Evolutionary conservation across 2,797 vertebrate species (phyloP).

Genomic region (Heteromormyrus szaboi): DNA sequence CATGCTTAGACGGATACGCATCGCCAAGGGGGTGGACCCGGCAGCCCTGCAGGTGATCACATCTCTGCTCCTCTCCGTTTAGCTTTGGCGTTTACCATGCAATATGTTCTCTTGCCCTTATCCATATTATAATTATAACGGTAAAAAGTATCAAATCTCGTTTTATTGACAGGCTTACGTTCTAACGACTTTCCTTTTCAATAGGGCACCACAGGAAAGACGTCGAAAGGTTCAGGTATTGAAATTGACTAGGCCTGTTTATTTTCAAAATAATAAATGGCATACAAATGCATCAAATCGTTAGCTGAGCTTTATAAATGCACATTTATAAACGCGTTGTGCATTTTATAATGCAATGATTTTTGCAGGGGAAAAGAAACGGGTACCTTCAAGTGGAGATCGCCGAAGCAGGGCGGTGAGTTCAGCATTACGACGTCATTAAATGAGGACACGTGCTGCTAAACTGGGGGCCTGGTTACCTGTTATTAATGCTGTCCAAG

Average conservation of each 20-base stretch:
- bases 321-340: not conserved
- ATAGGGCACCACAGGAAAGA: slow-evolving; percentile 42
- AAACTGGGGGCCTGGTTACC: not conserved
- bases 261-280: not conserved
- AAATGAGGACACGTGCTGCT: not conserved
- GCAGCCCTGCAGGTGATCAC: slow-evolving; percentile 52
- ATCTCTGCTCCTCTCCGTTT: not conserved
- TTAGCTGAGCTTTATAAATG: not conserved
- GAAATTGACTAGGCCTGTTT: not conserved
- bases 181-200: not conserved
- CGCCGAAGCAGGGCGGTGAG: slow-evolving; percentile 56
- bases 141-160: not conserved
- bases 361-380: slow-evolving; percentile 55
- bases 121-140: not conserved
- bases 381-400: slow-evolving; percentile 56
- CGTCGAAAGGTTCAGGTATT: slow-evolving; percentile 43
- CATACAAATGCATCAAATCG: not conserved
- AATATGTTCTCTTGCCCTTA: not conserved
- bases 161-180: not conserved
- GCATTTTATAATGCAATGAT: not conserved
- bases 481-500: not conserved
- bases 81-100: not conserved
- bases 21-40: slow-evolving; percentile 57
- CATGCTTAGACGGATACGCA: slow-evolving; percentile 64
- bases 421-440: not conserved